Conservation (phyloP, 2,113 vertebrate species). For the Bubo scandiacus region DNA sequence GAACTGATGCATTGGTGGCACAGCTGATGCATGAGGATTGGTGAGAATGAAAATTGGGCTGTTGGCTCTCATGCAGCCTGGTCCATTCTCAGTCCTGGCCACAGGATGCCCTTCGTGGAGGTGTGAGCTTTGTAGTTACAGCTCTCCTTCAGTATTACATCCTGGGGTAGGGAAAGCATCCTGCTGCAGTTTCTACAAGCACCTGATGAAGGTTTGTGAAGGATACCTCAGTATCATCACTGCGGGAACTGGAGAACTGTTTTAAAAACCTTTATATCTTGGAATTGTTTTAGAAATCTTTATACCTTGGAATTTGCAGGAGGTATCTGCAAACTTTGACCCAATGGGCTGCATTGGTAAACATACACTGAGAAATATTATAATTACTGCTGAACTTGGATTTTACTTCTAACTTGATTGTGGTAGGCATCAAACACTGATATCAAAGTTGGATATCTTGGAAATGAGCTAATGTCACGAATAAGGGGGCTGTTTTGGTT, state of each 20-base stretch:
- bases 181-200: background rate
- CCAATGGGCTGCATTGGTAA: background rate
- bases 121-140: background rate
- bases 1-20: background rate
- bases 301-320: background rate
- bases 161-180: background rate
- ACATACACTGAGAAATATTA: background rate
- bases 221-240: background rate
- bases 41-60: background rate
- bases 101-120: fast-evolving
- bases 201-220: background rate
- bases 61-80: background rate
- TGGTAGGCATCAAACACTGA: background rate
- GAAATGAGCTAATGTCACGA: background rate
- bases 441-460: background rate
- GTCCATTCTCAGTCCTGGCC: background rate
- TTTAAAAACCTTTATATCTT: background rate
- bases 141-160: background rate
- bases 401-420: background rate
- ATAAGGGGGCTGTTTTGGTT: background rate
- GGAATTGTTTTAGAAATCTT: background rate
- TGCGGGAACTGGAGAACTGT: background rate
- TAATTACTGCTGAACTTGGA: background rate
- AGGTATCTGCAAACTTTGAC: background rate
- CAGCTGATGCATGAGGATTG: background rate